Evolutionary conservation across 2,888 invertebrate genomes (phyloP), one percentile per base, ranked within the genome.

Genomic region (Eurytoma californica): DNA sequence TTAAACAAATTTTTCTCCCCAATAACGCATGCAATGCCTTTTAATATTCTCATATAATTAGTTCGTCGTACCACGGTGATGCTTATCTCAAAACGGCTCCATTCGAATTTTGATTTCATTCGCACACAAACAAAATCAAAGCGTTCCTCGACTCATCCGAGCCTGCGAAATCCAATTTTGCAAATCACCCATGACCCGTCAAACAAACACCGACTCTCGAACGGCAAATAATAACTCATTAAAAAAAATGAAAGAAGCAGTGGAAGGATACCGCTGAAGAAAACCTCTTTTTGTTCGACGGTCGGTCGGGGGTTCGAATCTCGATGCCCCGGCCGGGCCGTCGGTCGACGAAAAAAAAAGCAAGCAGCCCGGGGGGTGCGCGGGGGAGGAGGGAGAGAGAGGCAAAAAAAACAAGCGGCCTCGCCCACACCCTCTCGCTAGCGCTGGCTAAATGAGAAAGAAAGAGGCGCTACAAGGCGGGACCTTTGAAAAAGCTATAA

Each of bases 401-500:
- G 28, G 57, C 3, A 65, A 28, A 66, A 49, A 72, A 55, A 60
- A 47, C 47, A 58, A 18, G 57, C 58, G n/a, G 73, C 63, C 18
- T 20, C 24, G 9, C 60, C 53, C 58, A 14, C 61, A 20, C 58
- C 12, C 65, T 20, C 20, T 13, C 65, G 30, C 63, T 49, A 30
- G 60, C 53, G 7, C 61, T 61, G 28, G 70, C 72, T 68, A 79
- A 76, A 77, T 79, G 81, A 77, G 79, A 79, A 79, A 79, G 76
- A 81, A 81, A 79, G 72, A 72, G 65, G 61, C 49, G 75, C 72
- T 72, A 68, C 67, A 57, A 75, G 76, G 72, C 81, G 81, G 81
- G 76, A 76, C 76, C 81, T 81, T 81, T 81, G 77, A 81, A 79
- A 80, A 81, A 79, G 79, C 79, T 66, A 79, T 81, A 81, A 81